These are phyloP conservation scores for Clarias platycephalus DNA, from an alignment of 2,797 vertebrate species.

Conservation along the genomic window DNA sequence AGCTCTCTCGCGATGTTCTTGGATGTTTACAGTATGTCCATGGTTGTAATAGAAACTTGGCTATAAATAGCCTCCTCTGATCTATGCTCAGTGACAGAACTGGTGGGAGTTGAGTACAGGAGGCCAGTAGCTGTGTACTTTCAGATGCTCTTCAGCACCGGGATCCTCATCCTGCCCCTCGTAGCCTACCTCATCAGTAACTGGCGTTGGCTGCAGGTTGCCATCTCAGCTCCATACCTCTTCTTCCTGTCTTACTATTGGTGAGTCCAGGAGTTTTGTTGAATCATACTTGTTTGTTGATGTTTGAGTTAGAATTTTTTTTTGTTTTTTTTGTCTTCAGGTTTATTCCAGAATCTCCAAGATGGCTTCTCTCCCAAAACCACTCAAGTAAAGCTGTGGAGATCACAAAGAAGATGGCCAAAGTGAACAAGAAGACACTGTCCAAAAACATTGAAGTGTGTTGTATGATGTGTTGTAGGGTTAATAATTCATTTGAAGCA, in stretches of 20 bases:
- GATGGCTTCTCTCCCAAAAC: conserved; percentile 92
- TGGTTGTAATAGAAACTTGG: background rate
- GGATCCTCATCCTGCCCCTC: conserved; percentile 88
- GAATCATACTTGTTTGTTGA: background rate
- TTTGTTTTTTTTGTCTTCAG: conserved; percentile 62
- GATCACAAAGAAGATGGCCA: conserved; percentile 84
- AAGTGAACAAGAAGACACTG: conserved; percentile 81
- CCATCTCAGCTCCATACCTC: conserved; percentile 85
- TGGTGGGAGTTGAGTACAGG: conserved; percentile 89
- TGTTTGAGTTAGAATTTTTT: background rate
- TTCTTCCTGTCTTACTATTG: conserved; percentile 91
- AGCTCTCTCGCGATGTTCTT: too few species aligned
- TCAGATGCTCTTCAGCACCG: conserved; percentile 92
- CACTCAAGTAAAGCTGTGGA: conserved; percentile 78
- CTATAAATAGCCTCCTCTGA: background rate
- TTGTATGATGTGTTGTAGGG: background rate
- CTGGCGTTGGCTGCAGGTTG: conserved; percentile 91
- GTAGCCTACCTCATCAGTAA: conserved; percentile 85
- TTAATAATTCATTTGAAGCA: background rate
- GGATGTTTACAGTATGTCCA: background rate
- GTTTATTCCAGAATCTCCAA: conserved; percentile 92
- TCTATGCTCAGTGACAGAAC: conserved; percentile 83
- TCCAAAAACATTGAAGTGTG: conserved; percentile 75
- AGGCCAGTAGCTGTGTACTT: conserved; percentile 86
- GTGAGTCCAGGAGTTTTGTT: conserved; percentile 67